phyloP scores from a whole-genome alignment of 2,888 invertebrate genomes.

The Dryadula phaetusa region DNA sequence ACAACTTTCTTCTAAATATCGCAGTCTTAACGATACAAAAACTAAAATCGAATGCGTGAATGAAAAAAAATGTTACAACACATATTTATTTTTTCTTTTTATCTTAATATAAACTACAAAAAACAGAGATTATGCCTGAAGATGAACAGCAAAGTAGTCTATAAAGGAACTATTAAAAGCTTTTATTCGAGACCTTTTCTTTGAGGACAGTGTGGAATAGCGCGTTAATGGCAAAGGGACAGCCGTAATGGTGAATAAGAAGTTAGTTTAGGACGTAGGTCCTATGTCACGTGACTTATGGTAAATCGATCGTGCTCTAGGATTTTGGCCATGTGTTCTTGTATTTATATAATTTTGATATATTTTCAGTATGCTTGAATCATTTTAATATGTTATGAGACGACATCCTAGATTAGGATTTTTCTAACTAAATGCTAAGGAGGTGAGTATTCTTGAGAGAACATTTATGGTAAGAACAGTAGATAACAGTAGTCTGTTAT shows the following conservation, averaged over 20 bases:
- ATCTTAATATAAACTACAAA: neutral
- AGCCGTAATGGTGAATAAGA: conserved; percentile 39
- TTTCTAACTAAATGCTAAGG: too few relatives aligned
- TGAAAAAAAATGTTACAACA: too few relatives aligned
- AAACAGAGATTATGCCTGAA: conserved; percentile 23
- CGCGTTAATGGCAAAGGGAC: conserved; percentile 39
- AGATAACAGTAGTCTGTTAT: too few relatives aligned
- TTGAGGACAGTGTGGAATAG: conserved; percentile 25
- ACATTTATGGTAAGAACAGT: neutral
- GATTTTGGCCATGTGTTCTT: conserved; percentile 7
- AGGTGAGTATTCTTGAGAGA: neutral
- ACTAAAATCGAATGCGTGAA: too few relatives aligned
- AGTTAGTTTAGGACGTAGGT: conserved; percentile 34
- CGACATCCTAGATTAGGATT: neutral
- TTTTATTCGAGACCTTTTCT: conserved; percentile 35
- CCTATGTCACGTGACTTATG: conserved; percentile 27
- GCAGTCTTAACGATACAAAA: too few relatives aligned
- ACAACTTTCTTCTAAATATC: too few relatives aligned
- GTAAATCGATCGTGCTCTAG: conserved; percentile 25
- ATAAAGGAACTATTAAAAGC: conserved; percentile 34
- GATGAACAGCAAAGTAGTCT: conserved; percentile 29
- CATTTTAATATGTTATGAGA: neutral
- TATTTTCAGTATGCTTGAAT: neutral
- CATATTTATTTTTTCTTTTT: neutral
- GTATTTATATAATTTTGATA: conserved; percentile 15